Conservation (phyloP, 1,140 invertebrate species). For the Drosophila bocki region DNA sequence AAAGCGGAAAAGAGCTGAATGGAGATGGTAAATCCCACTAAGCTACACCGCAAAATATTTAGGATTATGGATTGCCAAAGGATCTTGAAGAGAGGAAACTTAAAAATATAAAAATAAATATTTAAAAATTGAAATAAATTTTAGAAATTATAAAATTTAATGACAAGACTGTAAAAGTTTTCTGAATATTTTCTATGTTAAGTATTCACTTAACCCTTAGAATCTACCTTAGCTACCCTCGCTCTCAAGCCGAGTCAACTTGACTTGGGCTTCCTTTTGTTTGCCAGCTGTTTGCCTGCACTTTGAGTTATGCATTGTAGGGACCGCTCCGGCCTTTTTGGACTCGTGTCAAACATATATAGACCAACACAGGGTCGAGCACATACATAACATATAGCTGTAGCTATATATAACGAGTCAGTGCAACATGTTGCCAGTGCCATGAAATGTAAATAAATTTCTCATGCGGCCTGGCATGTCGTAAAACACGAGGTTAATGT, state of each 20-base stretch:
- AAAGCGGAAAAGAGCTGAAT: constrained; percentile 3
- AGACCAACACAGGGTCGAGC: constrained; percentile 2
- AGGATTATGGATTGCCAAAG: neutral
- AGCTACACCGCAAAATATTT: constrained; percentile 51
- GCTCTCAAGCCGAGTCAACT: neutral
- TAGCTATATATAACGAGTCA: constrained; percentile 39
- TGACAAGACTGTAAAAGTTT: neutral
- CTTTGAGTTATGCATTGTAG: constrained; percentile 79
- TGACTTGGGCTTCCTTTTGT: constrained; percentile 21
- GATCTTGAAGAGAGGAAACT: too few species aligned
- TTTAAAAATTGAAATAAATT: neutral
- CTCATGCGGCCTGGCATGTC: constrained; percentile 78
- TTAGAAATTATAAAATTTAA: neutral
- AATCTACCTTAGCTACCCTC: neutral
- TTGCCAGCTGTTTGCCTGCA: constrained; percentile 74
- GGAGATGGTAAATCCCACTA: constrained; percentile 46
- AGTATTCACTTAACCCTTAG: neutral
- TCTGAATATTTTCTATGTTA: neutral
- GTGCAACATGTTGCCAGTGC: constrained; percentile 77
- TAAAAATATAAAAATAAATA: neutral
- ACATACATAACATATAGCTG: constrained; percentile 2
- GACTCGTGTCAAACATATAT: constrained; percentile 73
- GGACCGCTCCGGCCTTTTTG: constrained; percentile 60
- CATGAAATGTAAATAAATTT: constrained; percentile 84
- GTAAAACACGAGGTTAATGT: constrained; percentile 83